Percentiles rank a stretch among this genome's conserved stretches.
Conservation (phyloP, 35 echinoderm and acorn worm genomes). For the Lytechinus variegatus region DNA sequence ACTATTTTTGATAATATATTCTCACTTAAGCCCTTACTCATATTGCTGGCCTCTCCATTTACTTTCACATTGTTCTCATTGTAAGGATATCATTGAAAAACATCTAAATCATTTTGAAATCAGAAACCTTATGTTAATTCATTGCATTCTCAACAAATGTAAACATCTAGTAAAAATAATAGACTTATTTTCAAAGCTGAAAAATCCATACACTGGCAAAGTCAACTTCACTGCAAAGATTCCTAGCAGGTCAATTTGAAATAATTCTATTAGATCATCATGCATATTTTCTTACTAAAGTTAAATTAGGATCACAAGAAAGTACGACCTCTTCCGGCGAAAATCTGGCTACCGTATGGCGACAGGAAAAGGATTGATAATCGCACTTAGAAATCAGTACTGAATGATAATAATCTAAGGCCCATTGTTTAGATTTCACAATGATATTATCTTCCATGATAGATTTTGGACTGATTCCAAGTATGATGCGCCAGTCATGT, state of each 20-base stretch:
- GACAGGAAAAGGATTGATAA: neutral
- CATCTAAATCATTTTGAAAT: too few species aligned
- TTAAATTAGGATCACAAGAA: neutral
- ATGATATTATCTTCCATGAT: neutral
- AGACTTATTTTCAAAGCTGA: too few species aligned
- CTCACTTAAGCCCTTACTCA: too few species aligned
- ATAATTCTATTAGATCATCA: too few species aligned
- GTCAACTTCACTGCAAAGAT: neutral
- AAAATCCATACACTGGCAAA: neutral
- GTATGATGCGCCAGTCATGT: neutral
- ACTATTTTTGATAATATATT: too few species aligned
- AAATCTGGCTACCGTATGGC: neutral
- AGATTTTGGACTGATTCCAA: neutral
- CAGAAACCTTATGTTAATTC: too few species aligned
- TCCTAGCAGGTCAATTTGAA: neutral
- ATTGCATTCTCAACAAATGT: too few species aligned
- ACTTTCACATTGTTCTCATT: too few species aligned
- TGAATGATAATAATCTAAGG: constrained; percentile 1
- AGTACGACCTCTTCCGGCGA: neutral
- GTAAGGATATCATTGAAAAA: too few species aligned
- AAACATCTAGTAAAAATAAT: too few species aligned
- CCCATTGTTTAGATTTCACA: neutral
- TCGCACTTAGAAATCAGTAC: neutral
- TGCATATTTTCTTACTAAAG: too few species aligned
- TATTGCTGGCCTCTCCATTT: too few species aligned